phyloP scores from a whole-genome alignment of 2,888 invertebrate genomes.

The Herminia tarsipennalis region DNA sequence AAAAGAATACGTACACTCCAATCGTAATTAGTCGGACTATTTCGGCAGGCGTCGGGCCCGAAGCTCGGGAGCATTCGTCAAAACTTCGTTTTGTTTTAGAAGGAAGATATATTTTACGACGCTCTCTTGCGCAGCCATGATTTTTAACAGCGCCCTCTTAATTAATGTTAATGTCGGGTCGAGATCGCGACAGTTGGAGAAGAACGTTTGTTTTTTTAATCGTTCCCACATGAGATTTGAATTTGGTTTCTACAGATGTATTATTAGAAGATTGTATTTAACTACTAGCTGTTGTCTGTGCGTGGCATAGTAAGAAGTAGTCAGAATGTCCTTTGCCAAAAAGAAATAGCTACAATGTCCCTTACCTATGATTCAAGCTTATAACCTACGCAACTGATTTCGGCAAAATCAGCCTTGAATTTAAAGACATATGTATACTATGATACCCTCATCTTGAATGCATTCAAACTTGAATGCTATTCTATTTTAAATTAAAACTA shows the following conservation, averaged over 20 bases:
- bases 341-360: too few species aligned
- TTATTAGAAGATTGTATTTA: conserved; percentile 1
- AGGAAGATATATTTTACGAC: conserved; percentile 48
- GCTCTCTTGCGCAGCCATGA: conserved; percentile 28
- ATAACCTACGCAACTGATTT: too few species aligned
- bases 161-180: conserved; percentile 41
- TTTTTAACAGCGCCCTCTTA: conserved; percentile 42
- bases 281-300: neutral
- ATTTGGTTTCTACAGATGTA: conserved; percentile 2
- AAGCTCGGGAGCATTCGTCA: conserved; percentile 51
- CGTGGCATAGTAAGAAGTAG: too few species aligned
- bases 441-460: too few species aligned
- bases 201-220: conserved; percentile 33
- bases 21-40: conserved; percentile 54
- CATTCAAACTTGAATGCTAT: too few species aligned
- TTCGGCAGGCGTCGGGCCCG: conserved; percentile 40
- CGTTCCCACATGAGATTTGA: conserved; percentile 21
- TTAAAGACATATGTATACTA: too few species aligned
- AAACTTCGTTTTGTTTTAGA: conserved; percentile 50
- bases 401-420: too few species aligned
- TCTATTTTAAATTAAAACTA: too few species aligned
- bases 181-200: conserved; percentile 32
- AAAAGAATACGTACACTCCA: conserved; percentile 29
- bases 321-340: too few species aligned
- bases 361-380: too few species aligned